Evolutionary conservation across 2,113 vertebrate species (phyloP), one percentile per base, ranked within the genome.

Genomic region (Archilochus colubris): DNA sequence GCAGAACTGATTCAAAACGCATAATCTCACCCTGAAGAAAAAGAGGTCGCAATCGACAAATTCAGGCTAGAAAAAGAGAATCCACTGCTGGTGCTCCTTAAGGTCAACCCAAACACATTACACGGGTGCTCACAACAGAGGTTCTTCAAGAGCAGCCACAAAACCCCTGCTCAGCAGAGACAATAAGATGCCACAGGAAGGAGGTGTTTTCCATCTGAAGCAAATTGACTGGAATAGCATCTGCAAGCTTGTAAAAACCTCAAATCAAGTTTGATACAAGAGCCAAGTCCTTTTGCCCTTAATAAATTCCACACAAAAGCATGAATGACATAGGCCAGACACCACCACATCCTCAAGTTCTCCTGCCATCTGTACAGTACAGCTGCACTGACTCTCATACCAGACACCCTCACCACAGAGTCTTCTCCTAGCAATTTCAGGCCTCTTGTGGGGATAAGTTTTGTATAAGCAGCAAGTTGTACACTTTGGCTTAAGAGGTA

Each of bases 31-130:
- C 50, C n/a, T 73, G 3, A 23, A n/a, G 54, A 74, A 40, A 28
- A 78, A 75, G 17, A 13, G 38, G 6, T 72, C 44, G 4, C 0
- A 1, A 30, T 51, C 59, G 50, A 73, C 22, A 33, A 79, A 36
- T 9, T 68, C 33, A 27, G 33, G 14, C 61, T 14, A 64, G 62
- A n/a, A 89, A 43, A 16, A 46, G 10, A n/a, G 46, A 83, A 51
- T 12, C 46, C 53, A 25, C 23, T 40, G 40, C 17, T 1, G 19
- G 22, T 23, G 24, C 19, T 28, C 40, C 76, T 57, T 27, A 38
- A 86, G 63, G 8, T 24, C 57, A 36, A 31, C 61, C n/a, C 10
- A 10, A 54, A 72, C 23, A n/a, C 0, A 0, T 28, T 48, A 43
- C 24, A 67, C 27, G 59, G 48, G 33, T 30, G 48, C 61, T 62